A percentile compares a stretch with the other conserved stretches of the same genome.
phyloP scores from a whole-genome alignment of 2,888 invertebrate species.

The Tetranychus truncatus region DNA sequence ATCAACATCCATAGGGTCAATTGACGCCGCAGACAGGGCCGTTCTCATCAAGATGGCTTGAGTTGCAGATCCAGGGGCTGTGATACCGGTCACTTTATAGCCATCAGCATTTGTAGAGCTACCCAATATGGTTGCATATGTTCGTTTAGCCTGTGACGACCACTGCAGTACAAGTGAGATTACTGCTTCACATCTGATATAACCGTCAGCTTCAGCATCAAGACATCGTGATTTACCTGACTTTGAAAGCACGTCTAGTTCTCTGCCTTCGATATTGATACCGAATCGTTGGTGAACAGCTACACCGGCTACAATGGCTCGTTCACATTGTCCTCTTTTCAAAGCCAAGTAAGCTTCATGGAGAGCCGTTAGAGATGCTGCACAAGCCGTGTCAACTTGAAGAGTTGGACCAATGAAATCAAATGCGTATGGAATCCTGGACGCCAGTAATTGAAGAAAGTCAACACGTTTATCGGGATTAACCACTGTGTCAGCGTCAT shows the following conservation, averaged over 20 bases:
- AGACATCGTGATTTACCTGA: constrained; percentile 35
- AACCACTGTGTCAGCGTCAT: constrained; percentile 35
- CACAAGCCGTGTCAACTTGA: constrained; percentile 21
- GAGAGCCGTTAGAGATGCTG: constrained; percentile 20
- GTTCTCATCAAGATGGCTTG: constrained; percentile 41
- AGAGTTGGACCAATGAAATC: constrained; percentile 51
- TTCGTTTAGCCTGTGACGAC: constrained; percentile 49
- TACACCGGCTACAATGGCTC: constrained; percentile 39
- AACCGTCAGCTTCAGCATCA: constrained; percentile 47
- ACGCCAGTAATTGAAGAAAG: not conserved
- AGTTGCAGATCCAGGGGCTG: constrained; percentile 59
- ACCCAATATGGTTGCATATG: constrained; percentile 68
- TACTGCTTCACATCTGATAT: constrained; percentile 54
- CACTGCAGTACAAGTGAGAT: constrained; percentile 53
- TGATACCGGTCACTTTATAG: constrained; percentile 69
- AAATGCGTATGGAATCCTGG: constrained; percentile 64
- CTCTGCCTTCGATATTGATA: not conserved
- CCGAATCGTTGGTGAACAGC: constrained; percentile 31
- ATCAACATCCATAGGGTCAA: constrained; percentile 34
- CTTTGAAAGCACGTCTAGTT: not conserved
- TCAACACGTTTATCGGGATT: not conserved
- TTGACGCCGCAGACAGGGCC: constrained; percentile 25
- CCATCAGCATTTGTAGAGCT: constrained; percentile 85
- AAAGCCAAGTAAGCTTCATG: constrained; percentile 37
- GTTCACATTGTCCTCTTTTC: constrained; percentile 45